phyloP scores from a whole-genome alignment of 2,888 invertebrate genomes.

The Philopedon plagiatum region DNA sequence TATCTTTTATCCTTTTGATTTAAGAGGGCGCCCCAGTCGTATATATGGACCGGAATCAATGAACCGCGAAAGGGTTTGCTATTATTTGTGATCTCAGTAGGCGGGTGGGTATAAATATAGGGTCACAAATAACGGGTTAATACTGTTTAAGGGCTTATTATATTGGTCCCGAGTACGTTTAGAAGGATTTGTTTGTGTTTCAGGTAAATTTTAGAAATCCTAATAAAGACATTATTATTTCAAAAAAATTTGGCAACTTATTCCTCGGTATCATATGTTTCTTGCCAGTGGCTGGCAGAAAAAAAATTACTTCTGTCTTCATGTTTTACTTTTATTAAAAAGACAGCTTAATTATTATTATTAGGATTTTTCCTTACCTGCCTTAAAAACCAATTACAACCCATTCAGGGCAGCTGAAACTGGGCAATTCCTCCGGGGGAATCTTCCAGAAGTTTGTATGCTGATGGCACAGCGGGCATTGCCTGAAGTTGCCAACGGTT shows the following conservation, averaged over 20 bases:
- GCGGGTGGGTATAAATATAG: slow-evolving; percentile 18
- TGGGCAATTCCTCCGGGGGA: not conserved
- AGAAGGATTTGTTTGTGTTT: too few species aligned
- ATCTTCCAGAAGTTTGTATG: not conserved
- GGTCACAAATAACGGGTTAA: slow-evolving; percentile 30
- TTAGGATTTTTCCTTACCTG: not conserved
- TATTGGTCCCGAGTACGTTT: not conserved
- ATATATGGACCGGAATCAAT: slow-evolving; percentile 39
- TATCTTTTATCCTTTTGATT: slow-evolving; percentile 38
- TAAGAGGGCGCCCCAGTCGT: slow-evolving; percentile 28
- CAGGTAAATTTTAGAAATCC: too few species aligned
- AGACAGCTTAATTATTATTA: too few species aligned
- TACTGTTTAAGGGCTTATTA: slow-evolving; percentile 2
- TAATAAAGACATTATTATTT: too few species aligned
- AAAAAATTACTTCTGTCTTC: too few species aligned
- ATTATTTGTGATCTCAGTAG: slow-evolving; percentile 35
- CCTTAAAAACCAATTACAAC: not conserved
- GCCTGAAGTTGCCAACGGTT: not conserved
- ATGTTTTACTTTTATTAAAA: too few species aligned
- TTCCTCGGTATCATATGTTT: too few species aligned
- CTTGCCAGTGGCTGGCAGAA: too few species aligned
- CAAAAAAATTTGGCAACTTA: too few species aligned
- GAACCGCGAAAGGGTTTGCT: slow-evolving; percentile 35
- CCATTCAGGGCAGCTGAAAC: not conserved
- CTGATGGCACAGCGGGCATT: not conserved